Conservation (phyloP, 2,888 invertebrate species). For the Drosophila suboccidentalis region DNA sequence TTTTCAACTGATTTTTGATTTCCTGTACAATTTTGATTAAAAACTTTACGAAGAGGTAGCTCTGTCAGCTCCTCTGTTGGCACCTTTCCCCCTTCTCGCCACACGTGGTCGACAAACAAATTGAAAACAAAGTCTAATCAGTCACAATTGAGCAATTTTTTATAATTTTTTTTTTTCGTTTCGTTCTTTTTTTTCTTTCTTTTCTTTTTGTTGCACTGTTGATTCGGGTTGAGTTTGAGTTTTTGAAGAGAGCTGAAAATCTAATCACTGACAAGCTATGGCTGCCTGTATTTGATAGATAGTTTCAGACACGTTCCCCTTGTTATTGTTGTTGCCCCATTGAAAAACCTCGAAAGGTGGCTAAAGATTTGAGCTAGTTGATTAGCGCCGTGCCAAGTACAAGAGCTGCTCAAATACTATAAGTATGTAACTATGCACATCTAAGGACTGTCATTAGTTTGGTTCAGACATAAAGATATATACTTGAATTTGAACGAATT, state of each 20-base stretch:
- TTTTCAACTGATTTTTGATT: slow-evolving; percentile 82
- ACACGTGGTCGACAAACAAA: slow-evolving; percentile 60
- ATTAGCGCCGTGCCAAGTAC: slow-evolving; percentile 59
- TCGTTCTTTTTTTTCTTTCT: neutral
- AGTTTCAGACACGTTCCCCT: slow-evolving; percentile 62
- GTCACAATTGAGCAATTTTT: slow-evolving; percentile 79
- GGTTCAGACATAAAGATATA: slow-evolving; percentile 24
- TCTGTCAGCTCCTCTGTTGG: slow-evolving; percentile 44
- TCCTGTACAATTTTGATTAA: slow-evolving; percentile 83
- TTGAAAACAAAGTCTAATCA: slow-evolving; percentile 82
- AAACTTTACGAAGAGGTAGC: slow-evolving; percentile 66
- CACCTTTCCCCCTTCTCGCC: slow-evolving; percentile 5
- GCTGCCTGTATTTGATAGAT: slow-evolving; percentile 79
- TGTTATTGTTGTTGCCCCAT: slow-evolving; percentile 31
- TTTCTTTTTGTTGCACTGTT: slow-evolving; percentile 37
- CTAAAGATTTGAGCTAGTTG: slow-evolving; percentile 54
- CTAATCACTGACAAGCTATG: slow-evolving; percentile 76
- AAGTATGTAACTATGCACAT: neutral
- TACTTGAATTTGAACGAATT: slow-evolving; percentile 22
- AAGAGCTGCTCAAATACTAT: slow-evolving; percentile 26
- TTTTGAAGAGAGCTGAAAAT: slow-evolving; percentile 62
- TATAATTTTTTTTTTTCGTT: slow-evolving; percentile 36
- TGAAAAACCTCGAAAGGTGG: slow-evolving; percentile 38
- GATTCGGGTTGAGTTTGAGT: slow-evolving; percentile 34
- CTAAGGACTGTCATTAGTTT: slow-evolving; percentile 42